Percentiles rank a stretch among this genome's conserved stretches.
Conservation (phyloP, 2,113 vertebrate genomes). For the Tapirus terrestris region DNA sequence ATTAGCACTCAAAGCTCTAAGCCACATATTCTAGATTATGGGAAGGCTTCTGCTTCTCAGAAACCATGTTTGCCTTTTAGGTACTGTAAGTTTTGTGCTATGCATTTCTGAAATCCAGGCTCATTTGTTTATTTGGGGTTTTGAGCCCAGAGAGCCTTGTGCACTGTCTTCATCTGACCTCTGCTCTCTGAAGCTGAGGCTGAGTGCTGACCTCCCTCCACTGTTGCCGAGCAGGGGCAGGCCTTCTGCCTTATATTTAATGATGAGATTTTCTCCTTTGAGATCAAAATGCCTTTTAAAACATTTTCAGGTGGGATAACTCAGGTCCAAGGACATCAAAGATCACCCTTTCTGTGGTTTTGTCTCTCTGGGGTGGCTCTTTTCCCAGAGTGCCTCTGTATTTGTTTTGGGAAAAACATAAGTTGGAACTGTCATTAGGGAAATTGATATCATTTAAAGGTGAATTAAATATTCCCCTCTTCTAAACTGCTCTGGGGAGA, state of each 20-base stretch:
- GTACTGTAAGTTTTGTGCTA: conserved; percentile 6
- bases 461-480: conserved; percentile 53
- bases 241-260: conserved; percentile 6
- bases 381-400: conserved; percentile 22
- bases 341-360: background rate
- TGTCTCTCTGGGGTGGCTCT: conserved; percentile 12
- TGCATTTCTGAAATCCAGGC: conserved; percentile 56
- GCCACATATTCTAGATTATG: background rate
- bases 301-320: background rate
- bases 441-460: conserved; percentile 63
- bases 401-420: conserved; percentile 45
- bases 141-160: background rate
- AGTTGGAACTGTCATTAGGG: conserved; percentile 56
- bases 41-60: conserved; percentile 72
- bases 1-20: conserved; percentile 34
- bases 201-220: background rate
- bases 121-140: conserved; percentile 53
- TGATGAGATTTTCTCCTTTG: conserved; percentile 48
- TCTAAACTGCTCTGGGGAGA: conserved; percentile 53
- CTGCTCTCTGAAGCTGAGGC: background rate
- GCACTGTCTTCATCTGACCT: background rate
- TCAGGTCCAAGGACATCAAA: conserved; percentile 47
- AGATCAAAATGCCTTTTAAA: conserved; percentile 43
- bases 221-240: background rate
- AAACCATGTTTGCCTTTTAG: conserved; percentile 61